phyloP scores from a whole-genome alignment of 2,888 invertebrate species.

The Gymnosoma rotundatum region DNA sequence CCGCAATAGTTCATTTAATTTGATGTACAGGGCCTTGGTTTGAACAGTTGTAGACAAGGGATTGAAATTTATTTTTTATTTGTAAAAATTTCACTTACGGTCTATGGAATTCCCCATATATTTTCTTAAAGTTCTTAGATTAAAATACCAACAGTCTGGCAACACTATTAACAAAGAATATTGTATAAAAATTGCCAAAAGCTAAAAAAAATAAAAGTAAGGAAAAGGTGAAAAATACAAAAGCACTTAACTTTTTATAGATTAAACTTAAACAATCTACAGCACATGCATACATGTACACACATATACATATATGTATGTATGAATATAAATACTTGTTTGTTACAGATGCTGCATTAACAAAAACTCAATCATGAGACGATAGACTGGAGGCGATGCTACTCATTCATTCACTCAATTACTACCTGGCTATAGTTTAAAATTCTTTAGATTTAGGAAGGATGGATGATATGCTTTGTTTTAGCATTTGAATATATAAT shows the following conservation, averaged over 20 bases:
- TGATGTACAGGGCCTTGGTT: no score
- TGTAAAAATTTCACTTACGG: no score
- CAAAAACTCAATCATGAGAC: constrained; percentile 32
- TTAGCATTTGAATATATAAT: neutral
- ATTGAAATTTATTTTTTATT: no score
- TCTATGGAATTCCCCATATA: no score
- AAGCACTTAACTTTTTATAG: constrained; percentile 44
- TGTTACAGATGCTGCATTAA: neutral
- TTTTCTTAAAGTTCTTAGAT: no score
- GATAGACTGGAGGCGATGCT: constrained; percentile 51
- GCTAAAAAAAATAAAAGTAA: constrained; percentile 2
- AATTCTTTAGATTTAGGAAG: neutral
- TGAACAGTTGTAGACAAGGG: no score
- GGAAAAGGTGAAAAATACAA: constrained; percentile 28
- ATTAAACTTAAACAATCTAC: constrained; percentile 47
- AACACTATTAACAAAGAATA: neutral
- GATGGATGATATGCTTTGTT: constrained; percentile 14
- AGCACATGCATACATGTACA: neutral
- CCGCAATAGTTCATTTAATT: no score
- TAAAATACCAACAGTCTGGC: no score
- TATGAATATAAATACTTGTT: neutral
- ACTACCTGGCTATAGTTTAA: constrained; percentile 2
- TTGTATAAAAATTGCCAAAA: constrained; percentile 5
- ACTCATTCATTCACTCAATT: constrained; percentile 24
- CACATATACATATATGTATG: neutral